Evolutionary conservation across 2,113 vertebrate species (phyloP), one percentile per base, ranked within the genome.

Genomic region (Dipodomys spectabilis): DNA sequence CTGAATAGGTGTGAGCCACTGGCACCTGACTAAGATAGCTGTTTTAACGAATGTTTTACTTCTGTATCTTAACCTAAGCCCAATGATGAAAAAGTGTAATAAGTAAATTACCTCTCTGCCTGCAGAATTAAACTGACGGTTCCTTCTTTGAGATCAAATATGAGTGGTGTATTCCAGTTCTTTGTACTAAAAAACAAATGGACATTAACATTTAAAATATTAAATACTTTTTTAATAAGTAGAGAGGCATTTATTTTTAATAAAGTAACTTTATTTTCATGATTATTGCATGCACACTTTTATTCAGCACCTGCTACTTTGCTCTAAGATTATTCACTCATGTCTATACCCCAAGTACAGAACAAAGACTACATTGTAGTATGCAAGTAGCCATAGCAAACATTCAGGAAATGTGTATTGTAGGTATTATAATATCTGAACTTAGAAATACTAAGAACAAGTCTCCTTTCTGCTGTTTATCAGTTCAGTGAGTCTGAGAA

Each of bases 111-210:
- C 99, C 99, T 99, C 97, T 99, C 99, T 0, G 99, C 98, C 95
- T 99, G 99, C 49, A 99, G 98, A 97, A 99, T 99, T 96, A 99
- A 98, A 95, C 99, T 99, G 85, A 99, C 99, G 28, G 99, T 99
- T 97, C 99, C 99, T 96, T 99, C 99, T 98, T 99, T 99, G 95
- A 99, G 98, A 97, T 99, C 99, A 98, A 99, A 99, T 97, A 99
- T 99, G 96, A 99, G 97, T 3, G 99, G 99, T 57, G 99, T 99
- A 93, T 99, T 99, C 99, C 99, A 99, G 97, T 99, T 99, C 97
- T 98, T 99, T 10, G 98, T 98, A 89, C 99, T 99, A 97, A 94
- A 91, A 90, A 18, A 81, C 79, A 90, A 96, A 68, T 64, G 1
- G 65, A 71, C 44, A 73, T 8, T 97, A 96, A 86, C 89, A 95